A percentile compares a stretch with the other conserved stretches of the same genome.
phyloP scores from a whole-genome alignment of 2,113 vertebrate genomes.

The Vulpes lagopus region DNA sequence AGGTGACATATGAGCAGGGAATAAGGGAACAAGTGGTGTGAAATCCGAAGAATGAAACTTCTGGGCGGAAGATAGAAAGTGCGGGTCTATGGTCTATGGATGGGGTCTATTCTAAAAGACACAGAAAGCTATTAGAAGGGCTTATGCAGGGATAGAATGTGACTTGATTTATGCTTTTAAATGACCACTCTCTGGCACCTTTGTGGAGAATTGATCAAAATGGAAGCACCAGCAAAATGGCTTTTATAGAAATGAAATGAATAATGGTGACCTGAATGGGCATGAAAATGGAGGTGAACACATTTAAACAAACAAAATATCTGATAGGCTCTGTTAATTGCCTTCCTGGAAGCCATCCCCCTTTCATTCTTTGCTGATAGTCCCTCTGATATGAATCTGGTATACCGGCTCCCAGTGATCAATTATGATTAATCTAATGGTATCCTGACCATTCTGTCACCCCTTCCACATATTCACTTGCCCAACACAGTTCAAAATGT shows the following conservation, averaged over 20 bases:
- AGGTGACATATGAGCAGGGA: background rate
- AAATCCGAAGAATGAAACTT: background rate
- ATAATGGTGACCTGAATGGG: background rate
- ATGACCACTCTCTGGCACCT: background rate
- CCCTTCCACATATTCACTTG: background rate
- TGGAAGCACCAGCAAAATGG: background rate
- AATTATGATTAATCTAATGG: background rate
- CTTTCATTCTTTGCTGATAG: background rate
- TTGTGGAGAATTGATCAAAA: background rate
- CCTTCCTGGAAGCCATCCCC: background rate
- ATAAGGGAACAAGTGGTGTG: background rate
- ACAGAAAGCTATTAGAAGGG: background rate
- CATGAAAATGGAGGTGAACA: background rate
- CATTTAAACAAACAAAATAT: background rate
- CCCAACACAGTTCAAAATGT: background rate
- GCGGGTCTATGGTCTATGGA: too few species aligned
- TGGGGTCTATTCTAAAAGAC: background rate
- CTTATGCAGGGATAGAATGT: background rate
- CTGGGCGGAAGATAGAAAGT: background rate
- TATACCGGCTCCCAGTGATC: background rate
- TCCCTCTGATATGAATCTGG: background rate
- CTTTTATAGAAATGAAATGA: background rate
- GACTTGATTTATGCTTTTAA: constrained; percentile 38
- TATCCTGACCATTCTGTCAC: background rate
- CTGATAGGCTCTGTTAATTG: background rate